phyloP scores from a whole-genome alignment of 2,797 vertebrate species.

The Heteromormyrus szaboi region DNA sequence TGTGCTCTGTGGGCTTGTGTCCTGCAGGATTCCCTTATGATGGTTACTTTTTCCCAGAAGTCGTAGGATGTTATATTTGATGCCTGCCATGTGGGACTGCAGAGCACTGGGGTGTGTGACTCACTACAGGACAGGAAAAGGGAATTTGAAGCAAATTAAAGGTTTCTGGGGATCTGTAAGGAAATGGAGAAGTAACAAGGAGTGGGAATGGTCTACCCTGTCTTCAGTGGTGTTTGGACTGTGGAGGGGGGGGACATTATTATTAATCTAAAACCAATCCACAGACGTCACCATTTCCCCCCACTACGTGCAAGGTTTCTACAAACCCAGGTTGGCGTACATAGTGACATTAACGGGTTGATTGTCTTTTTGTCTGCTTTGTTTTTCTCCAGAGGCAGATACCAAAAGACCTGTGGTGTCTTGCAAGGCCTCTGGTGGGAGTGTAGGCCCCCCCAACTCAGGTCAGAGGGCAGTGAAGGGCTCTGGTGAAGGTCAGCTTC shows the following conservation, averaged over 20 bases:
- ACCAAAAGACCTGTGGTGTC: neutral
- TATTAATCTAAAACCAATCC: neutral
- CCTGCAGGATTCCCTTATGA: conserved; percentile 49
- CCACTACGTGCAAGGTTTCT: neutral
- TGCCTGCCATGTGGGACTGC: neutral
- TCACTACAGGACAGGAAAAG: neutral
- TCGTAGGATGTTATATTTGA: conserved; percentile 45
- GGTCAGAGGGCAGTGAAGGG: neutral
- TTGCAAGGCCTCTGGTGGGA: neutral
- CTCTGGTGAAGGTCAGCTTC: conserved; percentile 13
- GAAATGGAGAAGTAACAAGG: neutral
- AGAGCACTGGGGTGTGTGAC: neutral
- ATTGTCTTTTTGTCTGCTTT: neutral
- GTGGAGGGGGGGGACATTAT: neutral
- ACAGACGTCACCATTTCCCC: neutral
- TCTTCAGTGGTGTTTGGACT: neutral
- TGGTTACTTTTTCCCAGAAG: conserved; percentile 53
- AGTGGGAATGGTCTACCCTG: neutral
- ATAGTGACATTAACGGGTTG: neutral
- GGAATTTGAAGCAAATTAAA: neutral
- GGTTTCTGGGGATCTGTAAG: neutral
- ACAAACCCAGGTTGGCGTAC: neutral
- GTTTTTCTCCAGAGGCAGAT: neutral
- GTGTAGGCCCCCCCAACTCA: neutral
- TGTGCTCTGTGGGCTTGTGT: conserved; percentile 66